These are phyloP conservation scores for Oithona nana DNA, from an alignment of 2,888 invertebrate species.

Conservation along the genomic window DNA sequence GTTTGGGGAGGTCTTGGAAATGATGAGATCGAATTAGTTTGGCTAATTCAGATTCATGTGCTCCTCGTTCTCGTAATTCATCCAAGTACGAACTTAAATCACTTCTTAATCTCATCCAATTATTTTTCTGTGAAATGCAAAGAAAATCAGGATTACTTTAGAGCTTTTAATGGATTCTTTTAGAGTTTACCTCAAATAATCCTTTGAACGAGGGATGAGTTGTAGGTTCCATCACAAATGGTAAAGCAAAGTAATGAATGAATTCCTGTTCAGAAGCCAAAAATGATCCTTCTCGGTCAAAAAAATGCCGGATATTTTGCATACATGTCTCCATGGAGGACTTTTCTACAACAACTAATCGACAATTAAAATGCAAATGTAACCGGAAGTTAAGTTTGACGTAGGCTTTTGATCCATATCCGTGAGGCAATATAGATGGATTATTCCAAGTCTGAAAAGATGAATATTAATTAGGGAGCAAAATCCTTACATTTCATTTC, in stretches of 20 bases:
- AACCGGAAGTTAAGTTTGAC: not conserved
- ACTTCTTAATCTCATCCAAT: conserved; percentile 1
- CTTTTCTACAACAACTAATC: conserved; percentile 15
- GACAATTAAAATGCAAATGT: not conserved
- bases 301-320: conserved; percentile 27
- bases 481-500: no score
- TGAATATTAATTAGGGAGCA: not conserved
- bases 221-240: conserved; percentile 34
- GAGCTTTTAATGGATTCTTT: not conserved
- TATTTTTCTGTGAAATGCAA: not conserved
- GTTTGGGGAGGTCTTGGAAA: not conserved
- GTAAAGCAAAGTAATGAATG: conserved; percentile 37
- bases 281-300: conserved; percentile 30
- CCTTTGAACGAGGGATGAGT: conserved; percentile 36
- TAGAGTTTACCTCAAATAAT: conserved; percentile 28
- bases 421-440: not conserved
- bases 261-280: conserved; percentile 35
- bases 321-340: conserved; percentile 22
- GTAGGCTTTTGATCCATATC: not conserved
- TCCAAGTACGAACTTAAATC: not conserved
- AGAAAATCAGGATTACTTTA: not conserved
- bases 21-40: not conserved
- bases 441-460: not conserved
- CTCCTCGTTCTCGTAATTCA: not conserved
- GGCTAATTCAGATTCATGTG: not conserved